A percentile compares a stretch with the other conserved stretches of the same genome.
phyloP scores from a whole-genome alignment of 2,113 vertebrate genomes.

The Labeo catla region DNA sequence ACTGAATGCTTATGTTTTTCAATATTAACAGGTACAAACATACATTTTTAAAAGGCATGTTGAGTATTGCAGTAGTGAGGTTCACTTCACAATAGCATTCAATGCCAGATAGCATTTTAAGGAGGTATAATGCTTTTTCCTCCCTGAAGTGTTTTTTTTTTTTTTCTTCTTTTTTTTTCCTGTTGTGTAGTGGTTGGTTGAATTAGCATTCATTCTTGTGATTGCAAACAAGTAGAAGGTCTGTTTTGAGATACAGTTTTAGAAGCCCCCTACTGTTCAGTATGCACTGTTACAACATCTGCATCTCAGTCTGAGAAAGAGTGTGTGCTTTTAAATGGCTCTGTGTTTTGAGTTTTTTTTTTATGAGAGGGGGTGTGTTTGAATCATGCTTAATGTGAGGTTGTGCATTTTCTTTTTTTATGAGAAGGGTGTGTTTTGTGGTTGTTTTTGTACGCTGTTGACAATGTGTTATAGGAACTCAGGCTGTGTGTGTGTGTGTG shows the following conservation, averaged over 20 bases:
- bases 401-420: constrained; percentile 14
- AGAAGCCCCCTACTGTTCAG: constrained; percentile 54
- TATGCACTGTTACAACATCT: neutral
- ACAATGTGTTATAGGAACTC: neutral
- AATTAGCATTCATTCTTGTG: neutral
- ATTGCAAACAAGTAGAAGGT: neutral
- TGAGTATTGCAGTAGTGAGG: neutral
- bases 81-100: neutral
- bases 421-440: constrained; percentile 15
- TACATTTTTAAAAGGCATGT: neutral
- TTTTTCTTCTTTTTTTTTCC: neutral
- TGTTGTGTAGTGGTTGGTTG: neutral
- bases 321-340: neutral
- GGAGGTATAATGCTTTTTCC: neutral
- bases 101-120: neutral
- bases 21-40: neutral
- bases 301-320: neutral
- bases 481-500: neutral
- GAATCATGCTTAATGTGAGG: neutral
- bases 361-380: neutral
- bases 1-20: neutral
- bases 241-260: neutral
- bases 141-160: neutral
- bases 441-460: neutral
- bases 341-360: neutral